Conservation (phyloP, 2,113 vertebrate genomes). For the Hydropotes inermis region DNA sequence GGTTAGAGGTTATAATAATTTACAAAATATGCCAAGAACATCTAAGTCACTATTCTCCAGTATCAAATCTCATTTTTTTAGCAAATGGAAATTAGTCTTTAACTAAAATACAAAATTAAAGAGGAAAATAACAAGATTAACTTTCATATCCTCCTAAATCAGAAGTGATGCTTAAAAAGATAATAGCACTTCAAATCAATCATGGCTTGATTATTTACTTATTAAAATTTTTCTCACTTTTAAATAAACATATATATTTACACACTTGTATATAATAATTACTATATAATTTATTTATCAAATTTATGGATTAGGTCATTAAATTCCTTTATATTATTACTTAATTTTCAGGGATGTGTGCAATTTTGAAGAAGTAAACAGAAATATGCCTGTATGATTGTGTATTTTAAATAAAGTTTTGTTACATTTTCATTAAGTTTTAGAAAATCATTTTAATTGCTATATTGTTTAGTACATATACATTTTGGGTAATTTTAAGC, state of each 20-base stretch:
- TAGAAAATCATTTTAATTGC: neutral
- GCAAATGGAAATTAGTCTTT: neutral
- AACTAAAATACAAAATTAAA: neutral
- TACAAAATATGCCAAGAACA: neutral
- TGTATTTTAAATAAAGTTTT: neutral
- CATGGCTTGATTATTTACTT: neutral
- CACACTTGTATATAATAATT: neutral
- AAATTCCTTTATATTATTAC: neutral
- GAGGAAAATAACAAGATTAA: neutral
- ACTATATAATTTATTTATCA: neutral
- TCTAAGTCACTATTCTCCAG: neutral
- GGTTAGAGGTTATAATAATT: neutral
- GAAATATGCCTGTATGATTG: neutral
- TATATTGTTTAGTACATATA: neutral
- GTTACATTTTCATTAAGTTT: neutral
- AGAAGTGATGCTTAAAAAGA: neutral
- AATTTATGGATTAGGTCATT: neutral
- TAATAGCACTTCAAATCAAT: neutral
- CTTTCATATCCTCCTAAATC: neutral
- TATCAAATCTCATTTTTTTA: neutral
- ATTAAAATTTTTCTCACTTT: neutral
- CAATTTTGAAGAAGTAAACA: neutral
- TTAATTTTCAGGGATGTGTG: neutral
- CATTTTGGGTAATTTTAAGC: neutral
- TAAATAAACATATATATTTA: neutral